Conservation (phyloP, 37 sponge, comb jelly and placozoan genomes). For the Amphimedon queenslandica region DNA sequence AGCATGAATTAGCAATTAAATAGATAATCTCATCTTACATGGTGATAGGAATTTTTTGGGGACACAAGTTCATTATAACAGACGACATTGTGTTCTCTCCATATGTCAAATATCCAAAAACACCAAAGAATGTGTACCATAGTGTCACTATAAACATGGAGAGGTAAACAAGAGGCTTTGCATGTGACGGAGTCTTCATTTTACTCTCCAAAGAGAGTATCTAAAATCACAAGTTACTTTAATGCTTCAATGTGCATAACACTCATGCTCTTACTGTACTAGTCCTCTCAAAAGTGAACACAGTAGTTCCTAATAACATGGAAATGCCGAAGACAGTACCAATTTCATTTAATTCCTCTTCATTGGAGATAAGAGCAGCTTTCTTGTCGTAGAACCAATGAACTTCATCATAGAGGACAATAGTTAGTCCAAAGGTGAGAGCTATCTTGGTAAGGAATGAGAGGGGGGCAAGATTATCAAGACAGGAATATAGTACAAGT, state of each 20-base stretch:
- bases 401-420: slow-evolving; percentile 16
- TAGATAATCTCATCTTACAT: slow-evolving; percentile 10
- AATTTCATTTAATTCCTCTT: too few relatives aligned
- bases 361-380: too few relatives aligned
- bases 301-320: too few relatives aligned
- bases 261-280: too few relatives aligned
- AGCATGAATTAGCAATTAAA: background rate
- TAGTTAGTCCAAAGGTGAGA: slow-evolving; percentile 34
- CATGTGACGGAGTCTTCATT: slow-evolving; percentile 71
- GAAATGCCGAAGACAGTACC: too few relatives aligned
- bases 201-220: slow-evolving; percentile 87
- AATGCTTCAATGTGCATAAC: too few relatives aligned
- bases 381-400: too few relatives aligned
- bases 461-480: slow-evolving; percentile 56
- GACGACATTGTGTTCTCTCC: slow-evolving; percentile 42
- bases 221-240: too few relatives aligned
- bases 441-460: slow-evolving; percentile 62
- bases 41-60: background rate
- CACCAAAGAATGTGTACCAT: slow-evolving; percentile 36
- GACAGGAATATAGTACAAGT: slow-evolving; percentile 43
- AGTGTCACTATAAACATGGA: slow-evolving; percentile 45
- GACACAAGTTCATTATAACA: slow-evolving; percentile 56
- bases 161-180: slow-evolving; percentile 23
- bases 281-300: too few relatives aligned
- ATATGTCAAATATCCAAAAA: slow-evolving; percentile 69